Base-by-base conservation (phyloP, 1,140 invertebrate species). In the Glomeris maerens region DNA sequence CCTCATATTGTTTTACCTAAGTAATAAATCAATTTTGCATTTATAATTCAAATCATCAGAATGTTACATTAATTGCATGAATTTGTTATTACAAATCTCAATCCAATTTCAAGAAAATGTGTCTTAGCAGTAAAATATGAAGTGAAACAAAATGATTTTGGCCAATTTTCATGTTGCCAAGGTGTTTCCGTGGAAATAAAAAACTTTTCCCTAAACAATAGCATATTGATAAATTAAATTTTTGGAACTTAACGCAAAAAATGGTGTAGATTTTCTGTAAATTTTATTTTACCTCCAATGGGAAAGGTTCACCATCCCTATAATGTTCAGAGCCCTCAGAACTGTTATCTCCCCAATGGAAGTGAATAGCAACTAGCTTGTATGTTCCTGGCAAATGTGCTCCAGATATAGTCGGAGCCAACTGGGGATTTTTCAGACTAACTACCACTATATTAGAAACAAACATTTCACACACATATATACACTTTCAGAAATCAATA, bases 261-360 rank as follows among this genome's bases (percentile, higher is more conserved):
- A 36, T 13, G 10, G 10, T 36, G 10, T 20, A 36, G 20, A 36
- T 20, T 36, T 36, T 36, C 20, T 36, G 10, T 36, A 13, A 13
- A 13, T 36, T 36, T 36, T 36, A 36, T n/a, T 20, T 36, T 36
- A 36, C 31, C 20, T 36, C 31, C 31, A 36, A 13, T 20, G 31
- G 31, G 20, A n/a, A 13, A 13, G 10, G 31, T 49, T 64, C 62
- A 23, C 77, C 76, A 56, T 90, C 84, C 20, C 95, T 81, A 23
- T 74, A 74, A 69, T 92, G 89, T 67, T 95, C 91, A 1, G 86
- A 90, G 25, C 91, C 91, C 41, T 79, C 65, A 0, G 72, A 71
- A 57, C 88, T 80, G 50, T 85, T 80, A 40, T 77, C 73, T 1
- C 89, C 88, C 82, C 84, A 89, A 62, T 90, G 86, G 52, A 89